These are phyloP conservation scores for Empis stercorea DNA, from an alignment of 2,888 invertebrate genomes.

Conservation along the genomic window DNA sequence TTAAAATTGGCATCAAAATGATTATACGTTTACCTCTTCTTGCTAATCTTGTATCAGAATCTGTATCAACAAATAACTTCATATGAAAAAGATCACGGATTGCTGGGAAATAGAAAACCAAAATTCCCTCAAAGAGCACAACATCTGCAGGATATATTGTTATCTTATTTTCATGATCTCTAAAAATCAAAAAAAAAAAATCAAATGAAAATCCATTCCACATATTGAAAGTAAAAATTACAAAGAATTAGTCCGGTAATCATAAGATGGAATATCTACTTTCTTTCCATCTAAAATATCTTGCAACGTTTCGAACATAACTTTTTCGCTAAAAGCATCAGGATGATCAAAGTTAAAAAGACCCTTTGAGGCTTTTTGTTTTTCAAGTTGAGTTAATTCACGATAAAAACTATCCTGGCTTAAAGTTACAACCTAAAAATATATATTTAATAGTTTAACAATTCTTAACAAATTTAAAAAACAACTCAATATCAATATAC, in stretches of 20 bases:
- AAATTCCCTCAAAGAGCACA: conserved; percentile 92
- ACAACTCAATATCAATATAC: too few relatives aligned
- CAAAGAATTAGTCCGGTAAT: conserved; percentile 84
- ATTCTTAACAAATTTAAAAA: too few relatives aligned
- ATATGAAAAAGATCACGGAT: conserved; percentile 93
- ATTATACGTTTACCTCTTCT: conserved; percentile 85
- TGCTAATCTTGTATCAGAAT: conserved; percentile 93
- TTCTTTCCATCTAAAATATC: conserved; percentile 75
- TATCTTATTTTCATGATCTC: conserved; percentile 50
- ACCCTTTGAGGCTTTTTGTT: conserved; percentile 71
- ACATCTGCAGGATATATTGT: conserved; percentile 93
- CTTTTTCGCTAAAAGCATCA: conserved; percentile 85
- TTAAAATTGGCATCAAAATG: too few relatives aligned
- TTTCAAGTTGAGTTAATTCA: conserved; percentile 67
- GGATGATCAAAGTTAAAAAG: conserved; percentile 99
- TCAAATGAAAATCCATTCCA: too few relatives aligned
- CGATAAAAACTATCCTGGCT: conserved; percentile 97
- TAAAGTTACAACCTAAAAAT: conserved; percentile 64
- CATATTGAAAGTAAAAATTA: conserved; percentile 31
- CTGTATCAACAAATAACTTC: conserved; percentile 98
- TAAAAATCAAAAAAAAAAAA: too few relatives aligned
- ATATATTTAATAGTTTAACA: too few relatives aligned
- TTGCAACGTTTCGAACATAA: conserved; percentile 65
- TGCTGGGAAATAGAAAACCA: conserved; percentile 94
- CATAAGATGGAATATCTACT: conserved; percentile 86